These are phyloP conservation scores for Dendrolimus pini DNA, from an alignment of 2,888 invertebrate genomes.

Conservation along the genomic window DNA sequence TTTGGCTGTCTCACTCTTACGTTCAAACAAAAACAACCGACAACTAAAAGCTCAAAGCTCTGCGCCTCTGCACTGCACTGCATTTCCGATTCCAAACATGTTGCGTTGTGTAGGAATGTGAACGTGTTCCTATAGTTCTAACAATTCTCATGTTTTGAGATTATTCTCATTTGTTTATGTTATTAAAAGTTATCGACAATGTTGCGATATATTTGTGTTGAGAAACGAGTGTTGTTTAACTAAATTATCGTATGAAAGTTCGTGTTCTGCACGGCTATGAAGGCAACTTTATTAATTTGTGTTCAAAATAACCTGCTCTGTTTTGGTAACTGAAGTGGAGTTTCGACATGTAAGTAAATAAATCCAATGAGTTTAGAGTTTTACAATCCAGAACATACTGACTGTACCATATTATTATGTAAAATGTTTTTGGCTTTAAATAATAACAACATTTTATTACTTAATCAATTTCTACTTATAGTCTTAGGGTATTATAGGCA, in stretches of 20 bases:
- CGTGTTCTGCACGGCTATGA: slow-evolving; percentile 4
- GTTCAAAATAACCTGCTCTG: slow-evolving; percentile 20
- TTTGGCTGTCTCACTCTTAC: slow-evolving; percentile 51
- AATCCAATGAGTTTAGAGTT: neutral
- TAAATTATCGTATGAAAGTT: slow-evolving; percentile 9
- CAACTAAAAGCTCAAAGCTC: slow-evolving; percentile 38
- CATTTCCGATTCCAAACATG: slow-evolving; percentile 16
- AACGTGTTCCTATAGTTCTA: slow-evolving; percentile 19
- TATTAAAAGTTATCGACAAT: slow-evolving; percentile 49
- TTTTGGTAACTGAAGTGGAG: slow-evolving; percentile 1
- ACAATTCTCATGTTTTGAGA: slow-evolving; percentile 5
- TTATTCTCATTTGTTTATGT: slow-evolving; percentile 32
- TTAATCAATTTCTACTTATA: no score
- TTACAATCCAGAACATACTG: no score
- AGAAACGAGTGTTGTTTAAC: slow-evolving; percentile 13
- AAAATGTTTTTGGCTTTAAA: no score
- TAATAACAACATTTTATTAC: no score
- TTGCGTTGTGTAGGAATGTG: slow-evolving; percentile 11
- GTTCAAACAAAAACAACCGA: slow-evolving; percentile 51
- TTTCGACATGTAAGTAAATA: neutral
- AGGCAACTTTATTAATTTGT: slow-evolving; percentile 8
- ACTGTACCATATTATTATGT: no score
- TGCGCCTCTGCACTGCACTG: slow-evolving; percentile 22
- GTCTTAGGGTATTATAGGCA: no score
- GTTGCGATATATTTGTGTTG: slow-evolving; percentile 52